Evolutionary conservation across 2,113 vertebrate species (phyloP), one percentile per base, ranked within the genome.

Genomic region (Bubalus kerabau): DNA sequence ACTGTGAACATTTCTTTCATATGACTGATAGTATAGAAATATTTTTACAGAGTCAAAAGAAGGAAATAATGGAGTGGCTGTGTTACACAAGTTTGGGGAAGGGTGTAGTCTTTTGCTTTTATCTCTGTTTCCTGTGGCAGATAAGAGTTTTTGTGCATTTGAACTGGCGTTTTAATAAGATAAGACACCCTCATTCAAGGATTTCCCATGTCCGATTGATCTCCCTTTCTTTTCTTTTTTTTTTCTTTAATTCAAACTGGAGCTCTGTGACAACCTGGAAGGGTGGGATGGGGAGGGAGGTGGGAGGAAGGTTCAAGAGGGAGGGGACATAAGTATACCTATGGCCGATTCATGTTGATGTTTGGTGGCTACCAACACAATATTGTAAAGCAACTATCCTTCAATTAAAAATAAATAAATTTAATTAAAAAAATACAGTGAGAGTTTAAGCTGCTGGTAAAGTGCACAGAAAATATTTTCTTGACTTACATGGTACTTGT

Each of bases 101-200:
- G 91, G 57, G 90, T 76, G 76, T 97, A 50, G 56, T 95, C 30
- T 90, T 80, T 52, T 91, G 71, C 56, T 92, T 97, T 92, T 83
- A 90, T 90, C 88, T 97, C 54, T n/a, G 23, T 76, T 98, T 97
- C 91, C 95, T 95, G 59, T 36, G 91, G 89, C 21, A 97, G 94
- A 90, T 96, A 96, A 97, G 78, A 94, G 52, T 85, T 85, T 97
- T 91, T 94, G 74, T 90, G 54, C 83, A 36, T 76, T 94, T 50
- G 36, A 95, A 78, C 48, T 36, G 90, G 23, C 4, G 0, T 90
- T 97, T 91, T 52, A 88, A 80, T 40, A 94, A 95, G 48, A 52
- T 23, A 93, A 40, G 57, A 32, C 46, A 81, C 2, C 13, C 48
- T 95, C 57, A 97, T 94, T 81, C 67, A 92, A 71, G 32, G n/a